phyloP scores from a whole-genome alignment of 2,888 invertebrate genomes.

The Odontocerum albicorne region DNA sequence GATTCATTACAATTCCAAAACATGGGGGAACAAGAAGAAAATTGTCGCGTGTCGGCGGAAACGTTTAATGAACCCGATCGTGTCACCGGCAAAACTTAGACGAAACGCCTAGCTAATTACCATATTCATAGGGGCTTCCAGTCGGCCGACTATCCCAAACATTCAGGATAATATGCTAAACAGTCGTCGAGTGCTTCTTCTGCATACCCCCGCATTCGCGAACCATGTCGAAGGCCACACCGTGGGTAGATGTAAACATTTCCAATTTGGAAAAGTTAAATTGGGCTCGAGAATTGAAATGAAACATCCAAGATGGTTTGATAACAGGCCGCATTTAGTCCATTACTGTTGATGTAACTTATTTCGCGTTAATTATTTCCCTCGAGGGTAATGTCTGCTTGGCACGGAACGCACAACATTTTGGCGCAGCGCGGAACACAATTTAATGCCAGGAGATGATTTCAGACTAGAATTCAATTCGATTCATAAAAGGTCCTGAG shows the following conservation, averaged over 20 bases:
- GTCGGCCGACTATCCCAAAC: too few species aligned
- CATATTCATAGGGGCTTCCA: too few species aligned
- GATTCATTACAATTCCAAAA: too few species aligned
- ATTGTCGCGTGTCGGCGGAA: too few species aligned
- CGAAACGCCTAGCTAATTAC: too few species aligned
- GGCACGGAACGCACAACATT: constrained; percentile 19
- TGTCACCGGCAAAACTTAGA: too few species aligned
- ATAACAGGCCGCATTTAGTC: constrained; percentile 33
- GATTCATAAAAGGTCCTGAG: too few species aligned
- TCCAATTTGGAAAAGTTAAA: constrained; percentile 28
- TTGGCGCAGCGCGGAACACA: constrained; percentile 7
- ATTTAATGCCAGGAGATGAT: neutral
- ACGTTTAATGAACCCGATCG: too few species aligned
- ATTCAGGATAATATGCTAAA: too few species aligned
- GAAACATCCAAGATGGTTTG: constrained; percentile 30
- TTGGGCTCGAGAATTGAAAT: constrained; percentile 30
- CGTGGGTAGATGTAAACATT: constrained; percentile 1
- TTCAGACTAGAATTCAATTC: neutral
- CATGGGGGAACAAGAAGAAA: too few species aligned
- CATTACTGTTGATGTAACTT: constrained; percentile 29
- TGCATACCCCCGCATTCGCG: too few species aligned
- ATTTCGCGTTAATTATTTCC: constrained; percentile 32
- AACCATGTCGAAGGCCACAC: neutral
- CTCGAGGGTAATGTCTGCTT: constrained; percentile 27
- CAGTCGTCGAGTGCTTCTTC: too few species aligned